These are phyloP conservation scores for Sprattus sprattus DNA, from an alignment of 2,113 vertebrate species.

Conservation along the genomic window DNA sequence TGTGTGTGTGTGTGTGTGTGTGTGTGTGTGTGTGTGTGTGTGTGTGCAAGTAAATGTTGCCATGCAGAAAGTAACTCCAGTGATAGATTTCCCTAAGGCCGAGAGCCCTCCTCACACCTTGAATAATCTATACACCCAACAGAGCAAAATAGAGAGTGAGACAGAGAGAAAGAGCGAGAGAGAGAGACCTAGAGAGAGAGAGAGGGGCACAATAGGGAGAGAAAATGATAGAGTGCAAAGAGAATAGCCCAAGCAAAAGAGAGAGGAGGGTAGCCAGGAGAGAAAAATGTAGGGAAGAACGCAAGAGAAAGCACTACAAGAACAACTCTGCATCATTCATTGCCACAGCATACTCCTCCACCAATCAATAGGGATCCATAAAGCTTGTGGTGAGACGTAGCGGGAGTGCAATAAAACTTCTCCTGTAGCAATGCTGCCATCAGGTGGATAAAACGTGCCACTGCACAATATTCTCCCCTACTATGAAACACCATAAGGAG, in stretches of 20 bases:
- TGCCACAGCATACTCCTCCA: background rate
- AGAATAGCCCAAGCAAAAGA: background rate
- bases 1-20: slow-evolving; percentile 10
- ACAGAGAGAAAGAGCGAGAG: background rate
- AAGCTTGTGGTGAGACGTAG: slow-evolving; percentile 5
- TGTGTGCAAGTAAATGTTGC: background rate
- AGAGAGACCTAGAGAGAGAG: background rate
- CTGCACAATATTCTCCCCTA: background rate
- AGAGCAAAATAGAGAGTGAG: background rate
- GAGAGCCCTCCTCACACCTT: background rate
- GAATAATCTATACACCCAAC: background rate
- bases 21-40: background rate
- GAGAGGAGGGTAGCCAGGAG: background rate
- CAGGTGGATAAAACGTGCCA: slow-evolving; percentile 15
- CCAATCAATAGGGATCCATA: slow-evolving; percentile 20
- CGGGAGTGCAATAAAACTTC: background rate
- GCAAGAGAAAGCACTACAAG: slow-evolving; percentile 11
- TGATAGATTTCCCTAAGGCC: background rate
- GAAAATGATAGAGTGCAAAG: background rate
- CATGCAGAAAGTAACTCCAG: background rate
- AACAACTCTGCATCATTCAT: slow-evolving; percentile 17
- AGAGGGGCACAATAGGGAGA: background rate
- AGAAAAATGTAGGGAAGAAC: background rate
- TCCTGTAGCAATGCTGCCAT: slow-evolving; percentile 36
- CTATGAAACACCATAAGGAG: background rate